Base-by-base conservation (phyloP, 2,797 vertebrate genomes). In the Rhinophrynus dorsalis region DNA sequence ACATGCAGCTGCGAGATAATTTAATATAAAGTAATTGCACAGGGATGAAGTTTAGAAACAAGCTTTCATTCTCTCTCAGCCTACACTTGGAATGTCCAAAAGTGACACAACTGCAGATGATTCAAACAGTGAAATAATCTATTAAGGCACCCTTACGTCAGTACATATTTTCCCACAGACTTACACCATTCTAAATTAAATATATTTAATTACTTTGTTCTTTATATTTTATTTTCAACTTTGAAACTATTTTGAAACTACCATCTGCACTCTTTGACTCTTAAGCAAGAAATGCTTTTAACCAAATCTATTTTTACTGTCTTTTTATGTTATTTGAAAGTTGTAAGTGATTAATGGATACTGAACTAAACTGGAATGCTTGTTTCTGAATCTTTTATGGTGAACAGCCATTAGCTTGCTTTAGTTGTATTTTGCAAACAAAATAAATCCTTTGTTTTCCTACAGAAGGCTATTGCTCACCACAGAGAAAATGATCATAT, bases 241-340 rank as follows among this genome's bases (percentile, higher is more conserved):
- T 63, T 70, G 37, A 62, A 86, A 78, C 68, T 76, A 77, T 76
- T 86, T 80, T 74, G 76, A 85, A 77, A 84, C 86, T 85, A 54
- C 78, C 83, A 87, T 88, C 85, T 88, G 74, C 71, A 82, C 75
- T 55, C 20, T 84, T 79, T 82, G 78, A 86, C 73, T 80, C 70
- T 75, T 80, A 83, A 79, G 81, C 72, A 82, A 77, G 80, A 75
- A 83, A 84, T 80, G 70, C 76, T 80, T 67, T 57, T 62, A 35
- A 84, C 77, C 60, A 79, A 15, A 74, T 64, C 79, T 80, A 89
- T 83, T 52, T 78, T 62, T 81, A 35, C 74, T 77, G 70, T 74
- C 83, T 48, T 78, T 56, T 77, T 84, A n/a, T 82, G 75, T 85
- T 78, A 58, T 79, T 74, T 67, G 78, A 78, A 81, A 81, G 80